Evolutionary conservation across 2,113 vertebrate species (phyloP).

Genomic region (Chionomys nivalis): DNA sequence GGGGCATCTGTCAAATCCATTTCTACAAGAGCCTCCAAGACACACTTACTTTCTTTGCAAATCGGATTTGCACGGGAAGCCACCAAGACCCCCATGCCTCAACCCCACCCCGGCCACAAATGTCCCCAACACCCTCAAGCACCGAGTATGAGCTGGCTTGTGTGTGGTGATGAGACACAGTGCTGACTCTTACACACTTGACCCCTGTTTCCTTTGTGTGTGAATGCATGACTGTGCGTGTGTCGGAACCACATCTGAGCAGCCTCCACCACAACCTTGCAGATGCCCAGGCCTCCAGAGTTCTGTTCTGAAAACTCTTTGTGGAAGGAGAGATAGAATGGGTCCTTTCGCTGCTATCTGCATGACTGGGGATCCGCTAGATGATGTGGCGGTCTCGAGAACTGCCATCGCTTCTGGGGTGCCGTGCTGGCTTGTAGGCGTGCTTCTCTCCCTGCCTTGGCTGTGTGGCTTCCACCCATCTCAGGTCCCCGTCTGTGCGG

Average conservation of each 20-base stretch:
- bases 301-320: conserved; percentile 62
- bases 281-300: not conserved
- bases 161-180: not conserved
- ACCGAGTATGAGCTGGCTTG: not conserved
- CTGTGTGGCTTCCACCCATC: not conserved
- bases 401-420: conserved; percentile 51
- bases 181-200: not conserved
- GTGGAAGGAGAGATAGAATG: conserved; percentile 45
- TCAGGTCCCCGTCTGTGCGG: not conserved
- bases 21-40: conserved; percentile 32
- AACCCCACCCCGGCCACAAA: accelerated
- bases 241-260: not conserved
- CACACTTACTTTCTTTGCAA: not conserved
- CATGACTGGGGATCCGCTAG: conserved; percentile 38
- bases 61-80: not conserved
- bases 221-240: not conserved
- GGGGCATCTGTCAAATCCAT: conserved; percentile 50
- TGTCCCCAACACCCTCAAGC: not conserved
- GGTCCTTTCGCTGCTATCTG: conserved; percentile 56
- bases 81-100: not conserved
- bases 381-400: conserved; percentile 25
- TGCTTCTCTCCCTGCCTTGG: not conserved
- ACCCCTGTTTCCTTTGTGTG: not conserved
- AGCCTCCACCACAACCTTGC: not conserved
- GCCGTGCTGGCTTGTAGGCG: not conserved